Base-by-base conservation (phyloP, 1,140 invertebrate species). In the Phortica variegata region DNA sequence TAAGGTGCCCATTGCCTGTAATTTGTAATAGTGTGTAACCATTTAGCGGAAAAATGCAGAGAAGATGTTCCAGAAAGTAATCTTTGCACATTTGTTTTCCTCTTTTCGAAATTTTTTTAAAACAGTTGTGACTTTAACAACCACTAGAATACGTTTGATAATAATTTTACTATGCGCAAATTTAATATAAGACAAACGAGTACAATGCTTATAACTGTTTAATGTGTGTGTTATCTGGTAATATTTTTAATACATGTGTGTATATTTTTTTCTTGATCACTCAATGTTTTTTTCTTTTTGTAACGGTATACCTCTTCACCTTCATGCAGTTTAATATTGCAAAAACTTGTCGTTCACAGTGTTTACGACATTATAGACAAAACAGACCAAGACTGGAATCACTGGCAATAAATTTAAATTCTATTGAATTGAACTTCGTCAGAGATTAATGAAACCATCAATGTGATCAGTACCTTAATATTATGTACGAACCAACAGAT, bases 1-100 rank as follows among this genome's bases (percentile, higher is more conserved):
- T n/a, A n/a, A n/a, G n/a, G n/a, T n/a, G n/a, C n/a, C 49, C 54
- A 40, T 52, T 47, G 31, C 56, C 69, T 73, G 58, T 0, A 66
- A 61, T n/a, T 31, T 18, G 15, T 21, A 58, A 58, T 10, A 23
- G 13, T 36, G 43, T 52, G 48, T 61, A 65, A 17, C 53, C 45
- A 38, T 48, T 37, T n/a, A 8, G 40, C 17, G 43, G 40, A 39
- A 51, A 63, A 21, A 52, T 40, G 41, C 50, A 70, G 32, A 48
- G 56, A 17, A 34, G 53, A 12, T 20, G 52, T 10, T 29, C 58
- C 52, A 21, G 3, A 33, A 2, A 60, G 12, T 4, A 52, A 13
- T 54, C 56, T 63, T 17, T 40, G 13, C 9, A 18, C 16, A 18
- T 18, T 19, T n/a, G n/a, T n/a, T n/a, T n/a, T n/a, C n/a, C n/a